These are phyloP conservation scores for Hofmannophila pseudospretella DNA, from an alignment of 2,888 invertebrate species.

Conservation along the genomic window DNA sequence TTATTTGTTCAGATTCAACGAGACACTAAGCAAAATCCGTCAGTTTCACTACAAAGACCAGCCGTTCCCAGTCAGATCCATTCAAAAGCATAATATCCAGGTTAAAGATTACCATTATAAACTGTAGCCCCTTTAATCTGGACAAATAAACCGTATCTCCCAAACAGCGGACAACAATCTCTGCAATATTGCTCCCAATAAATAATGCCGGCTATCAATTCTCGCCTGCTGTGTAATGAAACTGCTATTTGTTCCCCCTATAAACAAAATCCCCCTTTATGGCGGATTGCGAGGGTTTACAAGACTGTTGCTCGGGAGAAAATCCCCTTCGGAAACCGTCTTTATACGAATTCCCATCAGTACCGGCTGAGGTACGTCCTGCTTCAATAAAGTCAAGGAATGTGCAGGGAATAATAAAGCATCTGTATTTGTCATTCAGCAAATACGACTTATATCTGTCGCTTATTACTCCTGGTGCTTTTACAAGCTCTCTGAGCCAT, in stretches of 20 bases:
- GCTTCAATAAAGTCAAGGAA: conserved; percentile 25
- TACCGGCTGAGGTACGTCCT: conserved; percentile 13
- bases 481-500: no score
- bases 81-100: no score
- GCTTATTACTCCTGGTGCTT: no score
- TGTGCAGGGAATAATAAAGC: no score
- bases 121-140: not conserved
- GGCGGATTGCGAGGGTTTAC: conserved; percentile 59
- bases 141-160: not conserved
- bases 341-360: conserved; percentile 33
- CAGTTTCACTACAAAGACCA: no score
- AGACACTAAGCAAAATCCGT: no score
- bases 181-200: conserved; percentile 59
- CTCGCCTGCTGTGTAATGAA: conserved; percentile 49
- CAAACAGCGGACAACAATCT: conserved; percentile 2
- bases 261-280: conserved; percentile 73
- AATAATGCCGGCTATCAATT: conserved; percentile 64
- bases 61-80: no score
- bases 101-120: no score
- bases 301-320: conserved; percentile 34
- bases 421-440: no score
- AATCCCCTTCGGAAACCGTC: conserved; percentile 43
- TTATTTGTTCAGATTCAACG: no score
- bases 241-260: conserved; percentile 67
- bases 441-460: no score